Evolutionary conservation across 2,888 invertebrate species (phyloP).

Genomic region (Exephanes ischioxanthus): DNA sequence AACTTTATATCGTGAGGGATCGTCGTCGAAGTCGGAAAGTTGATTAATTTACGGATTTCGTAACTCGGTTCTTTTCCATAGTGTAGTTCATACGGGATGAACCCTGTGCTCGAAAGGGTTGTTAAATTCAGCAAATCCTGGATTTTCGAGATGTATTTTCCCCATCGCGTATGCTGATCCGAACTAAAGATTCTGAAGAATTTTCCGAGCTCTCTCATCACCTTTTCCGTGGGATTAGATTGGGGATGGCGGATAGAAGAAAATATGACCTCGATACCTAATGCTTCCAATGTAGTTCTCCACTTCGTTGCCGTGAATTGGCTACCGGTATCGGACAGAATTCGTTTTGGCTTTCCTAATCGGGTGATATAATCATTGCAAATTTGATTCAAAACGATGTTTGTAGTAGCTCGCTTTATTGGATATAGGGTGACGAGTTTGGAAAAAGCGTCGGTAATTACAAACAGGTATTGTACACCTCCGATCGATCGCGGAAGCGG

Average conservation of each 20-base stretch:
- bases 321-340: too few relatives aligned
- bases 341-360: too few relatives aligned
- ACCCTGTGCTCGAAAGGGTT: constrained; percentile 55
- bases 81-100: constrained; percentile 60
- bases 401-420: too few relatives aligned
- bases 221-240: constrained; percentile 68
- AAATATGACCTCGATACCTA: constrained; percentile 11
- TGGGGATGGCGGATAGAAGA: constrained; percentile 67
- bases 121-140: constrained; percentile 62
- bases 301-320: too few relatives aligned
- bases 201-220: constrained; percentile 67
- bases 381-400: too few relatives aligned
- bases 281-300: constrained; percentile 1
- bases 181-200: constrained; percentile 66
- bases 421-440: too few relatives aligned
- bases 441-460: too few relatives aligned
- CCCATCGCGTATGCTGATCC: constrained; percentile 63
- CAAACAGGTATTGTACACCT: constrained; percentile 43
- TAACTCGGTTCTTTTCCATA: constrained; percentile 53
- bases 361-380: too few relatives aligned
- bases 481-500: constrained; percentile 55
- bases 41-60: constrained; percentile 49
- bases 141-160: constrained; percentile 57
- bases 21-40: constrained; percentile 45
- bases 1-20: constrained; percentile 44